phyloP scores from a whole-genome alignment of 2,888 invertebrate species.

The Ectobius pallidus region DNA sequence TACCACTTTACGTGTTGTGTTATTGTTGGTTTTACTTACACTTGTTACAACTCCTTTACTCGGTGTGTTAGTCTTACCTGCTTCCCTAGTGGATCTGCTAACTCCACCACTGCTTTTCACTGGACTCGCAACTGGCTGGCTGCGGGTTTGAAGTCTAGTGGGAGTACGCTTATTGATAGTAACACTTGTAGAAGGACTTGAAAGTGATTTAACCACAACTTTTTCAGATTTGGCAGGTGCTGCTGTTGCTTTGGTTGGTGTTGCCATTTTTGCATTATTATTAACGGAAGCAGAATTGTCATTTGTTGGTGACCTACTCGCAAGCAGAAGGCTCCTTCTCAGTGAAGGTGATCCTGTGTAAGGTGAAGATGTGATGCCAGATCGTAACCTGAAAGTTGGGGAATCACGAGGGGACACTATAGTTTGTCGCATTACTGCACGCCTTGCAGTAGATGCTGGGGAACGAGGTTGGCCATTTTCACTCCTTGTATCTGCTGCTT shows the following conservation, averaged over 20 bases:
- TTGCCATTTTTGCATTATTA: conserved; percentile 7
- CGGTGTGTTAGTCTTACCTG: neutral
- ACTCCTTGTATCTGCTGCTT: conserved; percentile 7
- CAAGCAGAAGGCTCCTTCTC: conserved; percentile 59
- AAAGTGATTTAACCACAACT: conserved; percentile 11
- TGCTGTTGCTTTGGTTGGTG: neutral
- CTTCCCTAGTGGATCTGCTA: neutral
- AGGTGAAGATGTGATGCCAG: conserved; percentile 45
- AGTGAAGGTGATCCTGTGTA: conserved; percentile 57
- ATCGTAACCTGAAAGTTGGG: conserved; percentile 47
- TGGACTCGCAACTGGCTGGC: conserved; percentile 27
- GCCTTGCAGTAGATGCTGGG: conserved; percentile 9
- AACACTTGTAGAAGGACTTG: conserved; percentile 20
- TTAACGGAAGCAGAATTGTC: conserved; percentile 8
- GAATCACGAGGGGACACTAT: conserved; percentile 48
- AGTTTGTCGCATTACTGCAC: conserved; percentile 27
- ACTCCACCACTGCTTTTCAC: conserved; percentile 17
- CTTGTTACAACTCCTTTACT: conserved; percentile 21
- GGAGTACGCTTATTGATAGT: conserved; percentile 26
- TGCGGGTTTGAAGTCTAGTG: conserved; percentile 16
- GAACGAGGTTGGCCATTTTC: conserved; percentile 14
- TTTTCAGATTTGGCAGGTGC: conserved; percentile 19
- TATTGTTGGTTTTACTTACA: conserved; percentile 31
- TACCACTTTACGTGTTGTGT: conserved; percentile 24
- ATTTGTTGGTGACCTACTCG: conserved; percentile 57